A percentile compares a stretch with the other conserved stretches of the same genome.
These are phyloP conservation scores for Streblospio benedicti DNA, from an alignment of 1,140 invertebrate genomes.

Conservation along the genomic window DNA sequence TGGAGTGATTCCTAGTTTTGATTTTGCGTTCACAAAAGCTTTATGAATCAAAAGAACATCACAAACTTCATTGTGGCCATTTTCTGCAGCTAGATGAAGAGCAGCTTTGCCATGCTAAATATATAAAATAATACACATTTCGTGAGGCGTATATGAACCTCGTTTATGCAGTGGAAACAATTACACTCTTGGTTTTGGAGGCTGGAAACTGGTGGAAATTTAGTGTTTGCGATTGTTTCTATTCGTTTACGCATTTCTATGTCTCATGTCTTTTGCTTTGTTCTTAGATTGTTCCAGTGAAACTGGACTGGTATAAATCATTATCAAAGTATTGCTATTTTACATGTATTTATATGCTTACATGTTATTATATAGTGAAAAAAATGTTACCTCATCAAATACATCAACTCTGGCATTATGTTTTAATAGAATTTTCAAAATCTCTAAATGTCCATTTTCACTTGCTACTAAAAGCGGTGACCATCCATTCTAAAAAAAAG, in stretches of 20 bases:
- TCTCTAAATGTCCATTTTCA: slow-evolving; percentile 57
- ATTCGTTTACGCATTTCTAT: background rate
- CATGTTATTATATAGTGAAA: no score
- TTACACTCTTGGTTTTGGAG: no score
- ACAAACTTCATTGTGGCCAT: slow-evolving; percentile 80
- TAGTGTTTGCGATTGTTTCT: background rate
- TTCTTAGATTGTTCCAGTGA: no score
- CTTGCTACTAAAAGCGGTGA: slow-evolving; percentile 87
- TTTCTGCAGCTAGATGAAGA: slow-evolving; percentile 87
- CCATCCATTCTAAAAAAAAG: slow-evolving; percentile 64
- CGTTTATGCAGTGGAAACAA: no score
- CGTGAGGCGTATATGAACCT: background rate
- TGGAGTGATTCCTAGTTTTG: slow-evolving; percentile 68
- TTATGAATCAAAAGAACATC: slow-evolving; percentile 91
- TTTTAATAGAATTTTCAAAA: slow-evolving; percentile 73
- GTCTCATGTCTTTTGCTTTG: no score
- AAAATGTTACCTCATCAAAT: slow-evolving; percentile 72
- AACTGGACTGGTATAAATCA: no score
- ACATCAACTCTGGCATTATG: slow-evolving; percentile 96
- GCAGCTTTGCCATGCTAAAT: slow-evolving; percentile 69
- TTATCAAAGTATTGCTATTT: no score
- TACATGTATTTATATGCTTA: no score
- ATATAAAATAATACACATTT: background rate
- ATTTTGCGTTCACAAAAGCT: slow-evolving; percentile 85
- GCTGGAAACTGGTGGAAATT: background rate